phyloP scores from a whole-genome alignment of 2,797 vertebrate genomes.

The Dendrocincla fuliginosa region DNA sequence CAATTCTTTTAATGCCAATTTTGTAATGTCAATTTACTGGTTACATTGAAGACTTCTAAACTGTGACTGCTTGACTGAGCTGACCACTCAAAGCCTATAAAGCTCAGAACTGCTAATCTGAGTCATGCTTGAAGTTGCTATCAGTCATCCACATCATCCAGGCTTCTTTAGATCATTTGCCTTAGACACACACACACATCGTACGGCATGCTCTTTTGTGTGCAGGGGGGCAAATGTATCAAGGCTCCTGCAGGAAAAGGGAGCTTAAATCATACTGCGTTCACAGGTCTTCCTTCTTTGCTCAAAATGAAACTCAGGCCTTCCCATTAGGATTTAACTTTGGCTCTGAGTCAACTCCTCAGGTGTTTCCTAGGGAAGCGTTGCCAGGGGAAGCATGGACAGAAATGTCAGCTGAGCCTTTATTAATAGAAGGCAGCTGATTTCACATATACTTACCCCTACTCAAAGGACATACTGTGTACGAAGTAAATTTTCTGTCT shows the following conservation, averaged over 20 bases:
- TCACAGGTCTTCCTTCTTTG: neutral
- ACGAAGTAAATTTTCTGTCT: neutral
- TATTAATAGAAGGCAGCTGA: neutral
- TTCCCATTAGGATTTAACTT: neutral
- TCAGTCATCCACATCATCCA: neutral
- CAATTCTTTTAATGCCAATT: neutral
- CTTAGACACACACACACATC: neutral
- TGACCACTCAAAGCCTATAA: neutral
- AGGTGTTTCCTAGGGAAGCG: neutral
- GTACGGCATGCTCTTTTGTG: accelerated
- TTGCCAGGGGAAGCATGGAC: neutral
- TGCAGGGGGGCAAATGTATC: neutral
- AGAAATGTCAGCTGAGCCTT: neutral
- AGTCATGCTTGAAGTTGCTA: neutral
- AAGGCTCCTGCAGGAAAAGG: neutral
- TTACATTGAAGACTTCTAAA: neutral
- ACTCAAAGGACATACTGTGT: neutral
- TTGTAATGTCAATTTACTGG: neutral
- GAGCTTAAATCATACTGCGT: neutral
- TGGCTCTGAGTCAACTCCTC: neutral
- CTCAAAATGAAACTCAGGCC: neutral
- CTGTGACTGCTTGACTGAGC: neutral
- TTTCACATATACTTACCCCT: accelerated
- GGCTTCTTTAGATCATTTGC: neutral
- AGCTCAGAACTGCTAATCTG: neutral